Evolutionary conservation across 1,140 invertebrate genomes (phyloP).

Genomic region (Uloborus diversus): DNA sequence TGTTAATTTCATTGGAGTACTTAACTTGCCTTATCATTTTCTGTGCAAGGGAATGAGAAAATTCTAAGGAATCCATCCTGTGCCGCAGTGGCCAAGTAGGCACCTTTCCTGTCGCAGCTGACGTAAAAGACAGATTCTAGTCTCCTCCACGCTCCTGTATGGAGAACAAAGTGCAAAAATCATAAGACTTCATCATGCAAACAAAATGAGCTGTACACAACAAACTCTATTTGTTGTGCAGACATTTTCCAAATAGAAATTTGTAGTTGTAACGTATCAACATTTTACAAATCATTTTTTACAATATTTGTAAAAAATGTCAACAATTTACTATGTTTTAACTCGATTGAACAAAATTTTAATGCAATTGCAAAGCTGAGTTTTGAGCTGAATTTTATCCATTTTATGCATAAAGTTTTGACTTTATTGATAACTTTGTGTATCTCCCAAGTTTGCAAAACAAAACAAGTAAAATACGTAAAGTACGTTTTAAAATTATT

Average conservation of each 20-base stretch:
- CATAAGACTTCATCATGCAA: too few relatives aligned
- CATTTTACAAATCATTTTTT: background rate
- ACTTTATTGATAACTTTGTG: too few relatives aligned
- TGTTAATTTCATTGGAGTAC: background rate
- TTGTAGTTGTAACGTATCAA: background rate
- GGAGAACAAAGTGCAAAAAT: background rate
- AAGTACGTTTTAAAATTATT: too few relatives aligned
- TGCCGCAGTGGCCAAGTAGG: constrained; percentile 3
- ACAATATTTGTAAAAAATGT: background rate
- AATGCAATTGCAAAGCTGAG: too few relatives aligned
- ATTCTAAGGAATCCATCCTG: constrained; percentile 29
- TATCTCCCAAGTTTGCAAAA: too few relatives aligned
- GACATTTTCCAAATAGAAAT: background rate
- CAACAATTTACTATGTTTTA: too few relatives aligned
- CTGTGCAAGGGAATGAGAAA: constrained; percentile 12
- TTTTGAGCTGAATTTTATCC: too few relatives aligned
- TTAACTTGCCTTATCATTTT: constrained; percentile 4
- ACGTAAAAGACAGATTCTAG: constrained; percentile 22
- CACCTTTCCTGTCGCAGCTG: constrained; percentile 7
- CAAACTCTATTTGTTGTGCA: too few relatives aligned
- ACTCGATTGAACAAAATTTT: too few relatives aligned
- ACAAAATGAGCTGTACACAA: too few relatives aligned
- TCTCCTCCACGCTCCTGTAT: constrained; percentile 11
- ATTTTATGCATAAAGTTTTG: too few relatives aligned
- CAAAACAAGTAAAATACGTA: too few relatives aligned